A percentile compares a stretch with the other conserved stretches of the same genome.
phyloP scores from a whole-genome alignment of 1,140 invertebrate species.

The Neotoxoptera formosana region DNA sequence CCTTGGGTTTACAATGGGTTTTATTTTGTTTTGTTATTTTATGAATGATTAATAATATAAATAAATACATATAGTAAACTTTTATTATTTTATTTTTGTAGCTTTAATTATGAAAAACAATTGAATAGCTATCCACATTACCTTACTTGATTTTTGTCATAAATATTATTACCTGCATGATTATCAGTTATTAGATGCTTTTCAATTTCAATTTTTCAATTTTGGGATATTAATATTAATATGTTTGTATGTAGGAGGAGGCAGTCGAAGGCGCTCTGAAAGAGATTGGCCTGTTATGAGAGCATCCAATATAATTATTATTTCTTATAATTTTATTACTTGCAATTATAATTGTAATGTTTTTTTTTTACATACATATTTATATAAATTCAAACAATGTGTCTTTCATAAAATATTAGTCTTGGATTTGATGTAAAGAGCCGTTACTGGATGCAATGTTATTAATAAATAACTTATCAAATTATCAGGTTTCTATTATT shows the following conservation, averaged over 20 bases:
- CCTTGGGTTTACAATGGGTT: constrained; percentile 29
- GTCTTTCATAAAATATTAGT: constrained; percentile 41
- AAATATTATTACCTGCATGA: constrained; percentile 39
- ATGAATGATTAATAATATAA: constrained; percentile 26
- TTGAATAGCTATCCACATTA: constrained; percentile 32
- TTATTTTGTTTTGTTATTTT: constrained; percentile 29
- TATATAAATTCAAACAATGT: constrained; percentile 53
- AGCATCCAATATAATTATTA: constrained; percentile 44
- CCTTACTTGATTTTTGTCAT: constrained; percentile 23
- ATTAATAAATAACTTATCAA: constrained; percentile 3
- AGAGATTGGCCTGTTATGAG: constrained; percentile 77
- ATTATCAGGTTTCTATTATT: constrained; percentile 19
- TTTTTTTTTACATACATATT: constrained; percentile 45
- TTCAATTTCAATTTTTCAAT: constrained; percentile 42
- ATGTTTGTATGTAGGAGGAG: constrained; percentile 72
- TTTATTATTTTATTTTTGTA: constrained; percentile 29
- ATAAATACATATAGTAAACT: constrained; percentile 32
- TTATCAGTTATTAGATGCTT: constrained; percentile 33
- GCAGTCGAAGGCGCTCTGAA: constrained; percentile 82
- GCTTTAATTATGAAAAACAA: constrained; percentile 25
- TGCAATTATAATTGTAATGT: constrained; percentile 51
- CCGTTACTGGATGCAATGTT: neutral
- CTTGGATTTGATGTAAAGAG: neutral
- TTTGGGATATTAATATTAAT: constrained; percentile 49
- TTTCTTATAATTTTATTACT: constrained; percentile 43